phyloP scores from a whole-genome alignment of 2,888 invertebrate genomes.

The Cybosia mesomella region DNA sequence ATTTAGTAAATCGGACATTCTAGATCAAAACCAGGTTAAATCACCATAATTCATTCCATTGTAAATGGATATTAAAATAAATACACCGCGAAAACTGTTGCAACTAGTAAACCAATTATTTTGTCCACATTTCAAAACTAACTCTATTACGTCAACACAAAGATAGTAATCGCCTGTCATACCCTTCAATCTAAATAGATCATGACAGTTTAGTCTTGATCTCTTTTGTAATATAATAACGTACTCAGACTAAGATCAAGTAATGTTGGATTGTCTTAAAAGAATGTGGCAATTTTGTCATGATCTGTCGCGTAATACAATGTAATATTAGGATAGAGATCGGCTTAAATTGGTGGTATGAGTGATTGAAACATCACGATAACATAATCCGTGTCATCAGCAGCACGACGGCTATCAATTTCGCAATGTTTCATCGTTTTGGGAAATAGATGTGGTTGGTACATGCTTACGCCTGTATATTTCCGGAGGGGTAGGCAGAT shows the following conservation, averaged over 20 bases:
- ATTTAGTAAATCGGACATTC: neutral
- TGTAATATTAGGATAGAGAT: conserved; percentile 18
- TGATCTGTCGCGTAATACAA: conserved; percentile 23
- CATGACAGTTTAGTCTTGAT: conserved; percentile 30
- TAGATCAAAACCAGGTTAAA: conserved; percentile 1
- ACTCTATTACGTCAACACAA: conserved; percentile 35
- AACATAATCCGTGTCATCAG: conserved; percentile 56
- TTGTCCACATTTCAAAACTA: conserved; percentile 38
- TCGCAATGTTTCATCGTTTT: conserved; percentile 48
- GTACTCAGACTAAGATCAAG: conserved; percentile 24
- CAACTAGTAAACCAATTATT: conserved; percentile 48
- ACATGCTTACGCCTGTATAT: neutral
- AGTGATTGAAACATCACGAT: conserved; percentile 47
- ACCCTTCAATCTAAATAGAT: conserved; percentile 36
- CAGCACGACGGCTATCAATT: conserved; percentile 53
- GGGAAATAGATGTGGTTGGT: conserved; percentile 27
- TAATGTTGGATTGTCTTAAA: conserved; percentile 6
- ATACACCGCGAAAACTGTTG: conserved; percentile 28
- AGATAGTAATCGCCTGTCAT: conserved; percentile 46
- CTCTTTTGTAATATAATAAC: conserved; percentile 25
- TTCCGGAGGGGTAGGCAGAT: neutral
- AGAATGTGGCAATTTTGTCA: conserved; percentile 22
- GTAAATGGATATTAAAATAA: conserved; percentile 16
- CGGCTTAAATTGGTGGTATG: conserved; percentile 25
- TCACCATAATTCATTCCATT: conserved; percentile 12